Conservation (phyloP, 2,797 vertebrate genomes). For the Steatocranus sp. region DNA sequence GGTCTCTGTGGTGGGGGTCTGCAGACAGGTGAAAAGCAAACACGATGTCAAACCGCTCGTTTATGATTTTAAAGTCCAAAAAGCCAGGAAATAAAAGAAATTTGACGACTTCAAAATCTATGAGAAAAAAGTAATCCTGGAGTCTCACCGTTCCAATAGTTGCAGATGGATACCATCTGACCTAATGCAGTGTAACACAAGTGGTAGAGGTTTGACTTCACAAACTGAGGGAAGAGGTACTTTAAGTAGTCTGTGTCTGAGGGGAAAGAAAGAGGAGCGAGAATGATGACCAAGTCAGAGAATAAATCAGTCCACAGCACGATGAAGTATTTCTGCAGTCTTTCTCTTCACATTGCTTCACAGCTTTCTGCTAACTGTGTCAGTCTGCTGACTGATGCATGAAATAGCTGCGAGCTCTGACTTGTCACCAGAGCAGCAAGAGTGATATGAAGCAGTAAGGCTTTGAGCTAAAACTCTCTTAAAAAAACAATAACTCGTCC, state of each 20-base stretch:
- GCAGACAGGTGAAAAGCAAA: background rate
- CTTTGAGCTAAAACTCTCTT: background rate
- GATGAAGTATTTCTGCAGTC: background rate
- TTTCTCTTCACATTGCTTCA: background rate
- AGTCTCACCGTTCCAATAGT: slow-evolving; percentile 90
- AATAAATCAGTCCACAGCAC: background rate
- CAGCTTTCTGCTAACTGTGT: background rate
- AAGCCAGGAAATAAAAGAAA: rapidly evolving
- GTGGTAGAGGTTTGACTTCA: slow-evolving; percentile 85
- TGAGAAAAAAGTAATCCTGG: background rate
- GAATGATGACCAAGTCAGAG: background rate
- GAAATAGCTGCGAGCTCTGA: background rate
- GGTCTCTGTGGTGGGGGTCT: slow-evolving; percentile 89
- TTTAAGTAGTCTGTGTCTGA: slow-evolving; percentile 88
- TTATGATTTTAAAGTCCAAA: background rate
- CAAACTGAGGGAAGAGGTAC: slow-evolving; percentile 85
- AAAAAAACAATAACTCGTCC: background rate
- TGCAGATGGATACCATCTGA: slow-evolving; percentile 89
- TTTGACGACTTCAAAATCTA: background rate
- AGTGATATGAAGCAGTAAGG: background rate
- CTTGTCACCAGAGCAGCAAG: background rate
- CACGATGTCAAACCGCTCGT: background rate
- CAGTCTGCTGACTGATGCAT: background rate
- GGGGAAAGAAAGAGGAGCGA: background rate
- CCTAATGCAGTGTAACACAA: slow-evolving; percentile 85